These are phyloP conservation scores for Ophion obscuratus DNA, from an alignment of 2,888 invertebrate genomes.

Conservation along the genomic window DNA sequence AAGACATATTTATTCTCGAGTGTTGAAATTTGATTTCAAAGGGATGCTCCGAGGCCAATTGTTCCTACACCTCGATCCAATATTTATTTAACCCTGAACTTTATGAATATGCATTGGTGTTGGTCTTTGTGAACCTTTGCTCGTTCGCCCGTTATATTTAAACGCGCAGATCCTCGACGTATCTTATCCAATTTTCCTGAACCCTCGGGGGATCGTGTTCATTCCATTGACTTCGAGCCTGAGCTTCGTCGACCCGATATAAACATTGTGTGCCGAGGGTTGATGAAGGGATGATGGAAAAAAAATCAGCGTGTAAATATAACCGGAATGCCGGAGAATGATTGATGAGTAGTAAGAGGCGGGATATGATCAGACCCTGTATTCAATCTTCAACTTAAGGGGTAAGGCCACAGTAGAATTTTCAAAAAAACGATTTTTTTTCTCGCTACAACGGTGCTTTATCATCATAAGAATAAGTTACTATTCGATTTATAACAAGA, in stretches of 20 bases:
- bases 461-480: too few species aligned
- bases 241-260: constrained; percentile 20
- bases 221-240: constrained; percentile 49
- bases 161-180: constrained; percentile 19
- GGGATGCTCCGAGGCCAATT: neutral
- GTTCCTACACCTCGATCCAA: constrained; percentile 5
- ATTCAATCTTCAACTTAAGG: neutral
- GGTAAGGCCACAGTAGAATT: too few species aligned
- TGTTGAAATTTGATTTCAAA: constrained; percentile 3
- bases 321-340: neutral
- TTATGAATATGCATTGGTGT: constrained; percentile 23
- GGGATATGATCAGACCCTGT: constrained; percentile 15
- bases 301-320: constrained; percentile 11
- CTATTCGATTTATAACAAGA: too few species aligned
- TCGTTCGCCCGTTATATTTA: constrained; percentile 39
- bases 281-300: neutral
- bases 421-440: too few species aligned
- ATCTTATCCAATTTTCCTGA: constrained; percentile 39
- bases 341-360: constrained; percentile 35
- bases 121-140: neutral
- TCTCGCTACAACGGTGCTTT: too few species aligned
- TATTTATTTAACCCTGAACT: constrained; percentile 38
- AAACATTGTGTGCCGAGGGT: neutral
- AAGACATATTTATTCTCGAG: neutral
- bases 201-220: constrained; percentile 38